Base-by-base conservation (phyloP, 2,113 vertebrate species). In the Pteropus alecto region DNA sequence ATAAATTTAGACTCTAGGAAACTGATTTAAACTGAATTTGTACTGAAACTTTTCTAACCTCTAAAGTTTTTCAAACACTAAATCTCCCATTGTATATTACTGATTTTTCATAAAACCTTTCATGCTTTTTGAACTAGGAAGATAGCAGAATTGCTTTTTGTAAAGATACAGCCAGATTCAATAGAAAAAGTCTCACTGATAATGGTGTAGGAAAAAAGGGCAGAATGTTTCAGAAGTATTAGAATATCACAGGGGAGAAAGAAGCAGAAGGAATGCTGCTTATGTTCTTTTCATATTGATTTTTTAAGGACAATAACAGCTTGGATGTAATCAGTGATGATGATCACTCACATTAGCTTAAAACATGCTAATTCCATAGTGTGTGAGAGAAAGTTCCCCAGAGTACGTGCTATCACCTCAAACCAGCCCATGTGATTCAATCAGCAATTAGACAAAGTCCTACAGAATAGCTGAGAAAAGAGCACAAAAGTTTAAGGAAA, bases 401-500 rank as follows among this genome's bases (percentile, higher is more conserved):
- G 51, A 63, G 30, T 43, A 68, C 0, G 81, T 12, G 5, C 5
- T 13, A 79, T 56, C 41, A 93, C 28, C 41, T 95, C 26, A 89
- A 89, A 96, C 24, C 12, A 97, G 60, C 33, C 60, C 38, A 93
- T 83, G 83, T 88, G 26, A 82, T 30, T 58, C 21, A 26, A 89
- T 83, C 15, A 83, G 41, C 19, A 73, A 68, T 5, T 41, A 13
- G 15, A 68, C 24, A 90, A 78, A 90, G 65, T 70, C 21, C 41
- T 92, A 93, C 0, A 56, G 0, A 65, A 51, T 56, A 92, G 78
- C n/a, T 89, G 67, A 93, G 33, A 24, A 95, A 93, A 92, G 48
- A 97, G 73, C 26, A 93, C 30, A 86, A 56, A 85, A 54, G 26
- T 96, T 82, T 88, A 94, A 89, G 67, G 95, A 90, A 92, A 70